These are phyloP conservation scores for Caenorhabditis uteleia DNA, from an alignment of 2,888 invertebrate genomes.

Conservation along the genomic window DNA sequence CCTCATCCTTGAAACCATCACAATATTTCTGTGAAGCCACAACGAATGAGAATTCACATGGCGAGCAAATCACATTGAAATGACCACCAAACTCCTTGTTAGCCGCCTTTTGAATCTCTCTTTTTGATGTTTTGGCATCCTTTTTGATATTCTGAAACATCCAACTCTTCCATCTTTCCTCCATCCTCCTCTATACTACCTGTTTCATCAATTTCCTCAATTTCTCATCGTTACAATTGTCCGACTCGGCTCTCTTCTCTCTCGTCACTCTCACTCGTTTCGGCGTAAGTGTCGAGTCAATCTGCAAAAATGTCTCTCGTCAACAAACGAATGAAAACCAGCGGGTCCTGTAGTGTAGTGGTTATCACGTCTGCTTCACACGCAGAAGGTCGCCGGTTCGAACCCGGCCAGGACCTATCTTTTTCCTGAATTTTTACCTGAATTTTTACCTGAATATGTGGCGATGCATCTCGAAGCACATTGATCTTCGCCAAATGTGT, in stretches of 20 bases:
- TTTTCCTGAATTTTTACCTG: constrained; percentile 3
- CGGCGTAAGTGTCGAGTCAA: constrained; percentile 17
- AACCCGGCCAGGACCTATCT: constrained; percentile 52
- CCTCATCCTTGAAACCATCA: constrained; percentile 50
- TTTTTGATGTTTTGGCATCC: constrained; percentile 59
- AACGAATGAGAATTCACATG: constrained; percentile 54
- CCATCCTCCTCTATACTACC: constrained; percentile 7
- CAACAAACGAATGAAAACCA: background rate
- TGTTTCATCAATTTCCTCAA: constrained; percentile 39
- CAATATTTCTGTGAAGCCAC: constrained; percentile 52
- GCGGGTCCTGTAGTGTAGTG: constrained; percentile 57
- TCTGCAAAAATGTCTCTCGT: constrained; percentile 19
- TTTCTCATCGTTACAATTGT: constrained; percentile 45
- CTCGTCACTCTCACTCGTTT: constrained; percentile 16
- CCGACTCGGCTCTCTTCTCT: constrained; percentile 27
- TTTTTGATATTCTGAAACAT: constrained; percentile 56
- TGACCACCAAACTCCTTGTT: constrained; percentile 57
- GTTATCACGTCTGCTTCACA: constrained; percentile 66
- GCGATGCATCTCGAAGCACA: constrained; percentile 16
- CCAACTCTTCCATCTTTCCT: background rate
- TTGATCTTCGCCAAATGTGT: constrained; percentile 10
- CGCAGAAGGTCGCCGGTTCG: constrained; percentile 66
- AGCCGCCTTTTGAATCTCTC: constrained; percentile 64
- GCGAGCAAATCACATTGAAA: constrained; percentile 53
- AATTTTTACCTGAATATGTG: constrained; percentile 8